Percentiles rank a stretch among this genome's conserved stretches.
phyloP scores from a whole-genome alignment of 2,888 invertebrate genomes.

The Rhynchonema sp. region DNA sequence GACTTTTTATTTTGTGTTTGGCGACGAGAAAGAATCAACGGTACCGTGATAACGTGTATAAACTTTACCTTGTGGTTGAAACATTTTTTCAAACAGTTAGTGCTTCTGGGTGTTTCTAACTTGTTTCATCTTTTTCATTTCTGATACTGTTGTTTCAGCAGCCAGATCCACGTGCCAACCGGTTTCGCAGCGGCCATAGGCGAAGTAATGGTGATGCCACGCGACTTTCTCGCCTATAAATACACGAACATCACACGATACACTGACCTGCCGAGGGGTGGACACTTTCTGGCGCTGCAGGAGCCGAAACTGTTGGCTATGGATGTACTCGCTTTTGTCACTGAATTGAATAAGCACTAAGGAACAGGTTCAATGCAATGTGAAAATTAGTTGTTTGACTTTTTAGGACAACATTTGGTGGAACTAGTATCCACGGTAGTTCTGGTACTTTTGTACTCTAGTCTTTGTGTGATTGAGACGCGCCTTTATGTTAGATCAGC shows the following conservation, averaged over 20 bases:
- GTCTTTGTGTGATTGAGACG: no score
- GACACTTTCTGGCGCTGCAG: slow-evolving; percentile 69
- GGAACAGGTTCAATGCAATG: no score
- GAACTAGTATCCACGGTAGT: no score
- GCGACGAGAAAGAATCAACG: background rate
- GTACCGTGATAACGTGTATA: background rate
- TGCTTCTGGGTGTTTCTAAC: background rate
- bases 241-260: slow-evolving; percentile 46
- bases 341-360: no score
- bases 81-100: slow-evolving; percentile 2
- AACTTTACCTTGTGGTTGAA: no score
- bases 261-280: slow-evolving; percentile 47
- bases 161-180: slow-evolving; percentile 48
- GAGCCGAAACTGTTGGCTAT: slow-evolving; percentile 48
- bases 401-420: no score
- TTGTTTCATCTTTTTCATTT: slow-evolving; percentile 1
- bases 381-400: no score
- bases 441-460: no score
- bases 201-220: slow-evolving; percentile 44
- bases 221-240: slow-evolving; percentile 38
- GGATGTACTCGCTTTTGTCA: slow-evolving; percentile 43
- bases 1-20: slow-evolving; percentile 7
- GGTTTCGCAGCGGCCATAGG: slow-evolving; percentile 53
- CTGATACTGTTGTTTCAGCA: slow-evolving; percentile 37
- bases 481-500: no score